Percentiles rank a stretch among this genome's conserved stretches.
Conservation (phyloP, 2,797 vertebrate species). For the Gallinago stenura region DNA sequence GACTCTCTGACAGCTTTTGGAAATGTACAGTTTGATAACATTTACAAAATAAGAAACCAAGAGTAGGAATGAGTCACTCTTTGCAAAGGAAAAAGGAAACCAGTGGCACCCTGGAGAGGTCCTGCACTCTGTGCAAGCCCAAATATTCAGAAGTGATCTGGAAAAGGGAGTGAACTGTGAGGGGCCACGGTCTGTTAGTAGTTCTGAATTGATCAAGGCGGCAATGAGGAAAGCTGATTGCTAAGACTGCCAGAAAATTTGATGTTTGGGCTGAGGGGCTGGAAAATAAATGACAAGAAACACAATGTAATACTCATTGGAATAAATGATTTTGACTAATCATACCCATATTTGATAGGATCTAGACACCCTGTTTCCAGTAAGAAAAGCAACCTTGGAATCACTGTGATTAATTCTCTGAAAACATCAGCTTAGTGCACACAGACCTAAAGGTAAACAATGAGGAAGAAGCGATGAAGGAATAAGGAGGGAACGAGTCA, state of each 20-base stretch:
- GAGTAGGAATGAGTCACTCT: not conserved
- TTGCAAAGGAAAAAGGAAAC: not conserved
- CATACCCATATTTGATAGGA: not conserved
- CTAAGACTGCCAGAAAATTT: not conserved
- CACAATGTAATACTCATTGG: not conserved
- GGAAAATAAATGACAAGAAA: not conserved
- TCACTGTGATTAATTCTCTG: not conserved
- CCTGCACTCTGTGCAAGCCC: not conserved
- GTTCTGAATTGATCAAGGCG: not conserved
- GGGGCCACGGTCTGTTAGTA: not conserved
- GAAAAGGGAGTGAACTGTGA: not conserved
- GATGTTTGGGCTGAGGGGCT: not conserved
- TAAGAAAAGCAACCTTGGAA: not conserved
- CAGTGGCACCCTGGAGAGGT: not conserved
- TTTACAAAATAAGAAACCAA: not conserved
- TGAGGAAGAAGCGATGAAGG: not conserved
- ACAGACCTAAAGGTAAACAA: not conserved
- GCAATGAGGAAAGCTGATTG: not conserved
- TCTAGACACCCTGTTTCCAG: not conserved
- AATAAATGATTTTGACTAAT: not conserved
- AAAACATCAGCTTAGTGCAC: not conserved
- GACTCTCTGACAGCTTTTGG: not conserved
- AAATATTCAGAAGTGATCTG: not conserved
- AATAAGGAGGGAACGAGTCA: not conserved
- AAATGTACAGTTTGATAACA: not conserved